Evolutionary conservation across 2,113 vertebrate genomes (phyloP), one percentile per base, ranked within the genome.

Genomic region (Ptyas mucosa): DNA sequence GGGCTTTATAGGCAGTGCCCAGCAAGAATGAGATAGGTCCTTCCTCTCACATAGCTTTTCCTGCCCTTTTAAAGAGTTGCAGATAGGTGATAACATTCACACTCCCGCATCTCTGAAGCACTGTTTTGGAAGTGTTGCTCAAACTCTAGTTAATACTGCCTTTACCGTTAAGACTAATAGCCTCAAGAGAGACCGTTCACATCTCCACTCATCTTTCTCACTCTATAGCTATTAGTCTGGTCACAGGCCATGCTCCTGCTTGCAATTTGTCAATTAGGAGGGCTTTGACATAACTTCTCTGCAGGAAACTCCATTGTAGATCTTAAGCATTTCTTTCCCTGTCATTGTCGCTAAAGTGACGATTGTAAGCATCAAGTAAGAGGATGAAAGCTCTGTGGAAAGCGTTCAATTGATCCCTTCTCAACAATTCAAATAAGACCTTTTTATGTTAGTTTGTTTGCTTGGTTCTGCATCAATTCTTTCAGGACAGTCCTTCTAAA

Each of bases 91-190:
- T 81, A 81, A 81, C 34, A 43, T 81, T 81, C 34, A 21, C 69
- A 81, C 75, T 21, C 34, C 75, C 0, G 7, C 34, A 9, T 39
- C 8, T 81, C 75, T 43, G 75, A 81, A 81, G 39, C 75, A 43
- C 75, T 81, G 8, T 81, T 43, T 39, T 81, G 34, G 34, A 81
- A 81, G 34, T 21, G 34, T 39, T 81, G 34, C 75, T 39, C 75
- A 43, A 43, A 81, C 18, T 39, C 69, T 81, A 39, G 75, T 21
- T 43, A 81, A 81, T 81, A 46, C 34, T 69, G 12, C 9, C 86
- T 53, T 92, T 26, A 34, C 24, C 20, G 34, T 85, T n/a, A 89
- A 81, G 87, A 81, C 46, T 58, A 81, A 88, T 75, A 88, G 87
- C 23, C 26, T 57, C 34, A 89, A 90, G 52, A 52, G 20, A 54